Evolutionary conservation across 2,888 invertebrate genomes (phyloP).

Genomic region (Mesoligia furuncula): DNA sequence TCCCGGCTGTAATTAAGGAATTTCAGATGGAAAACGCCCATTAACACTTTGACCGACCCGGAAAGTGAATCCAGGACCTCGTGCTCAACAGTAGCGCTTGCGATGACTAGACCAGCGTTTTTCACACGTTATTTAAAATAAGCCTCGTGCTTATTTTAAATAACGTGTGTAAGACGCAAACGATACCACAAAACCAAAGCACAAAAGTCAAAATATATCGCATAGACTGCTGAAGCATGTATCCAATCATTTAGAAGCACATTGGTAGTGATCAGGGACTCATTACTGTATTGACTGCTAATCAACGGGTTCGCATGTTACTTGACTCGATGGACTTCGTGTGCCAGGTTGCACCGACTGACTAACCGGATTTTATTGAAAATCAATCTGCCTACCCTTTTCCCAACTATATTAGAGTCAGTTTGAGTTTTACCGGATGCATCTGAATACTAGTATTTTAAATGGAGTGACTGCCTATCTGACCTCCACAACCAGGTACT

Average conservation of each 20-base stretch:
- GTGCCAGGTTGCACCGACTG: slow-evolving; percentile 28
- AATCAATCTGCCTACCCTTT: neutral
- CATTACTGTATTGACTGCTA: slow-evolving; percentile 56
- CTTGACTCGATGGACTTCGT: slow-evolving; percentile 42
- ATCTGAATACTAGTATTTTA: neutral
- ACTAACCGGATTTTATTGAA: slow-evolving; percentile 2
- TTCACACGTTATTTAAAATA: no score
- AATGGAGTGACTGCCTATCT: neutral
- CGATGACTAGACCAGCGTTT: no score
- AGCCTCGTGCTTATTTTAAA: no score
- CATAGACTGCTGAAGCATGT: neutral
- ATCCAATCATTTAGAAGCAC: slow-evolving; percentile 34
- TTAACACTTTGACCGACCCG: no score
- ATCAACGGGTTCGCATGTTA: slow-evolving; percentile 49
- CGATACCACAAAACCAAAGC: neutral
- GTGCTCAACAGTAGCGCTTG: no score
- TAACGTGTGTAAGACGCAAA: neutral
- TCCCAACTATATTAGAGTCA: neutral
- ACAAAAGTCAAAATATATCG: slow-evolving; percentile 1
- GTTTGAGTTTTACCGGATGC: neutral
- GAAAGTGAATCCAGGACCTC: no score
- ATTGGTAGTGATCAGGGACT: slow-evolving; percentile 37
- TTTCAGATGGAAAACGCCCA: no score
- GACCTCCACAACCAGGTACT: neutral
- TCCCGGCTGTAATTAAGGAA: neutral